Evolutionary conservation across 2,888 invertebrate genomes (phyloP), one percentile per base, ranked within the genome.

Genomic region (Nemurella pictetii): DNA sequence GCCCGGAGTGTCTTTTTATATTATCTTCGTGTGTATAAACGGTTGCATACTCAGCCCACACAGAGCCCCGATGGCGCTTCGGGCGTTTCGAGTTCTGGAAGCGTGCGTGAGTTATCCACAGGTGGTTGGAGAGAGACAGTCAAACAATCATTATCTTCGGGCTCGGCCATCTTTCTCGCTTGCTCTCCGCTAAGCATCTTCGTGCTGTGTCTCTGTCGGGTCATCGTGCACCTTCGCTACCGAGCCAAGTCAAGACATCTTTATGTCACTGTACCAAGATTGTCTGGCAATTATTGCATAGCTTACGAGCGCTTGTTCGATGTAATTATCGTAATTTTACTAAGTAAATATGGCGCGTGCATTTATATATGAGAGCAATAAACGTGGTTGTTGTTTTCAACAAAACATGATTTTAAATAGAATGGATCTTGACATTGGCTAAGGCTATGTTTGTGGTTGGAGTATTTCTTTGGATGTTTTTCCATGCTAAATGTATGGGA

Each of bases 51-150:
- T 55, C 55, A 55, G 55, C 75, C 78, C 30, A 78, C 78, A 81
- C 26, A 81, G 36, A 35, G 36, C 5, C 7, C 26, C 25, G 26
- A 25, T 55, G 35, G 25, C 35, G 36, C 81, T 25, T 25, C 28
- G 20, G 26, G 82, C 28, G 12, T 36, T 25, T 25, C 28, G 20
- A 12, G 82, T 20, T 0, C 2, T 29, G 7, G 72, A 15, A 28
- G 72, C 12, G 73, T 82, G 82, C 82, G 82, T 82, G 72, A 82
- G 73, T 28, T 30, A 55, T 26, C 82, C 36, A 82, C 82, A 82
- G 82, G 82, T 82, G 82, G 81, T 81, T 35, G 27, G 26, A 81
- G 81, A 80, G 80, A 81, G 81, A 81, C 26, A 81, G n/a, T 75
- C 75, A 9, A 20, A 75, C 75, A 75, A 75, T 75, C 75, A 75